Evolutionary conservation across 23 tunicate genomes (phyloP).

Genomic region (Trididemnum nubilum): DNA sequence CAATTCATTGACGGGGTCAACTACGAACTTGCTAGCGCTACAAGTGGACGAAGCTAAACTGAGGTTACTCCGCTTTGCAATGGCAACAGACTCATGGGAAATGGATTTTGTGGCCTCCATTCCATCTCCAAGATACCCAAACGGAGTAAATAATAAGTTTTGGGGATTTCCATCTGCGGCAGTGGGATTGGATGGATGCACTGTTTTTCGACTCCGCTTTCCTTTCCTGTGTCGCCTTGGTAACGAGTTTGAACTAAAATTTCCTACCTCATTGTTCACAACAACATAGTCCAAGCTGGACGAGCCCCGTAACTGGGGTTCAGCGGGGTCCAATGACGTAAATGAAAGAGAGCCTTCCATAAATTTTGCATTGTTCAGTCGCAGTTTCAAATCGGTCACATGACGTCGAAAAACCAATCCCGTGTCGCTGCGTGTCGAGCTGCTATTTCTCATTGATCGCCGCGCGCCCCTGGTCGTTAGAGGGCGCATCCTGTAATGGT

Average conservation of each 20-base stretch:
- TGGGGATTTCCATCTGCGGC: not conserved
- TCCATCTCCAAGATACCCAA: not conserved
- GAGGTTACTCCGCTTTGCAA: constrained; percentile 69
- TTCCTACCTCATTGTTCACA: not conserved
- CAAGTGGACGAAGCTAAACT: constrained; percentile 91
- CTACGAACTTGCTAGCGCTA: constrained; percentile 84
- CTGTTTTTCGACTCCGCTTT: not conserved
- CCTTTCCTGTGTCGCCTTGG: constrained; percentile 10
- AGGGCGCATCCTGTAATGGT: constrained; percentile 35
- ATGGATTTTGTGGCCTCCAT: not conserved
- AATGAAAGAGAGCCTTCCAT: constrained; percentile 23
- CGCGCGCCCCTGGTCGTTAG: constrained; percentile 13
- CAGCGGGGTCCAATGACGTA: constrained; percentile 26
- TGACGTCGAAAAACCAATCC: constrained; percentile 71
- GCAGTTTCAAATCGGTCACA: constrained; percentile 23
- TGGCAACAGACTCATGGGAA: constrained; percentile 33
- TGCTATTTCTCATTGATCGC: constrained; percentile 43
- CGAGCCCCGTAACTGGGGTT: not conserved
- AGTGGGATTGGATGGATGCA: not conserved
- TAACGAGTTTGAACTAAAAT: constrained; percentile 2
- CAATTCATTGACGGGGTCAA: constrained; percentile 79
- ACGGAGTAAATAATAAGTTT: not conserved
- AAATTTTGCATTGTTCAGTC: constrained; percentile 22
- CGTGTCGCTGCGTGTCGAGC: constrained; percentile 80
- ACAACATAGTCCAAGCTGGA: constrained; percentile 10